Evolutionary conservation across 2,888 invertebrate species (phyloP).

Genomic region (Eupelmus urozonus): DNA sequence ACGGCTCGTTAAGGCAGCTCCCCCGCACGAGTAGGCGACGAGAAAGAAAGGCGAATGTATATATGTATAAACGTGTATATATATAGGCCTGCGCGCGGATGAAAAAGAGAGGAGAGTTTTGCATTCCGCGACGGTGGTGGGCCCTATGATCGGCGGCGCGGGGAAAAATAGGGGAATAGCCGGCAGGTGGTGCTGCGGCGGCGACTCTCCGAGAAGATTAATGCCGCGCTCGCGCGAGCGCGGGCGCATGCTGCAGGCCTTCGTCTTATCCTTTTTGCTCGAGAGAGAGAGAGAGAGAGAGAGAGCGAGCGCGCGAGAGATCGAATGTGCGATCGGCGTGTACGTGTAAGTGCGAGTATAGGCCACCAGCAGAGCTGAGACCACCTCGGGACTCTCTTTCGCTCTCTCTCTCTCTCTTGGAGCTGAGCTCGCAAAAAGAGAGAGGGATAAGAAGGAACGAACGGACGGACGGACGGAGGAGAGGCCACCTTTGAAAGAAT

Average conservation of each 20-base stretch:
- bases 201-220: conserved; percentile 43
- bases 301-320: conserved; percentile 62
- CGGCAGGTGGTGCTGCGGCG: conserved; percentile 33
- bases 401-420: conserved; percentile 39
- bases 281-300: conserved; percentile 57
- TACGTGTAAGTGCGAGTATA: conserved; percentile 75
- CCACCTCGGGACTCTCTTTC: conserved; percentile 69
- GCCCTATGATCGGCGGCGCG: conserved; percentile 33
- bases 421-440: conserved; percentile 65
- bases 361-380: conserved; percentile 77
- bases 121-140: conserved; percentile 29
- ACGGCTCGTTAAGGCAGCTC: conserved; percentile 26
- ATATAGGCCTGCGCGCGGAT: no score
- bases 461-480: not conserved
- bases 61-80: no score
- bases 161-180: conserved; percentile 49
- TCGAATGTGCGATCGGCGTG: conserved; percentile 73
- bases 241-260: not conserved
- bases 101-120: conserved; percentile 7
- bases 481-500: conserved; percentile 57
- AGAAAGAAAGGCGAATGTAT: not conserved
- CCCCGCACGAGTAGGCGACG: not conserved
- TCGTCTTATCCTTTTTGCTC: conserved; percentile 6
- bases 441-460: conserved; percentile 55
- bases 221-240: conserved; percentile 43